phyloP scores from a whole-genome alignment of 2,888 invertebrate species.

The Eilema griseolum region DNA sequence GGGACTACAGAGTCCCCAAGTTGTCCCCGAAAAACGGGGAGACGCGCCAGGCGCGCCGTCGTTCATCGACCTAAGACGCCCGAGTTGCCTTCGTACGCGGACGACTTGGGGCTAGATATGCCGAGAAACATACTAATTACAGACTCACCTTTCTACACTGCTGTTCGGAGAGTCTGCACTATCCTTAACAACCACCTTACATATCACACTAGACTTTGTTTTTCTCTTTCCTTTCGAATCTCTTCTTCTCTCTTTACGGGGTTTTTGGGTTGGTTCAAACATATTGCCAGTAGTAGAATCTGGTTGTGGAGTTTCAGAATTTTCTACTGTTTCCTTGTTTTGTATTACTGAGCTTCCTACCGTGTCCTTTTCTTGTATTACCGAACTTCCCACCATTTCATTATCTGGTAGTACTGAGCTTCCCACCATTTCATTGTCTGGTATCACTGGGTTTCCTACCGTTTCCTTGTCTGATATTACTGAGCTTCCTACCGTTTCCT shows the following conservation, averaged over 20 bases:
- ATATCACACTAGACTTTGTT: conserved; percentile 1
- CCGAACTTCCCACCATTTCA: not conserved
- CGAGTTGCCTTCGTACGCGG: too few species aligned
- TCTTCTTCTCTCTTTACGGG: not conserved
- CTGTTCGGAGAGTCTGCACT: not conserved
- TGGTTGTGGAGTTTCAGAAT: not conserved
- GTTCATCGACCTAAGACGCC: too few species aligned
- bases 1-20: too few species aligned
- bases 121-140: too few species aligned
- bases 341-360: not conserved
- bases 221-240: not conserved
- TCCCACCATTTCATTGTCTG: not conserved
- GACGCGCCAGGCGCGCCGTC: too few species aligned
- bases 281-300: conserved; percentile 15
- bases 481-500: not conserved
- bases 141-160: conserved; percentile 26
- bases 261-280: not conserved
- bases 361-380: not conserved
- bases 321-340: conserved; percentile 6
- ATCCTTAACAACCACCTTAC: conserved; percentile 23
- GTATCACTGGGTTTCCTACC: not conserved
- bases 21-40: too few species aligned
- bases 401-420: not conserved
- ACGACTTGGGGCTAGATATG: too few species aligned
- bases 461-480: conserved; percentile 1